phyloP scores from a whole-genome alignment of 2,888 invertebrate genomes.

The Aspidiotus rigidus region DNA sequence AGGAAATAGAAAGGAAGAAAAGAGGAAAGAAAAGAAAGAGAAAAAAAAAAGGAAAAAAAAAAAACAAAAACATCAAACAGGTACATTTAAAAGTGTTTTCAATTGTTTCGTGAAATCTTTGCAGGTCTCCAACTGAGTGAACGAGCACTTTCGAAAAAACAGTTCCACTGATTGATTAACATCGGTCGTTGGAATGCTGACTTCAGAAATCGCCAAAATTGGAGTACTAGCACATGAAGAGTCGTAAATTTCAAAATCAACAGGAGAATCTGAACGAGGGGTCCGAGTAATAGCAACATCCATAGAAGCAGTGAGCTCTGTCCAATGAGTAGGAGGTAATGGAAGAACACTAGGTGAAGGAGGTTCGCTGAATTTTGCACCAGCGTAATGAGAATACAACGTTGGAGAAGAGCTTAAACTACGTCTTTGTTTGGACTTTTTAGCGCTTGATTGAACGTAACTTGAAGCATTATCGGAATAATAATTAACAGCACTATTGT shows the following conservation, averaged over 20 bases:
- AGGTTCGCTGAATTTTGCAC: conserved; percentile 29
- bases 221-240: conserved; percentile 17
- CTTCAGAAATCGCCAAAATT: conserved; percentile 1
- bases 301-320: background rate
- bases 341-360: conserved; percentile 26
- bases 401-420: conserved; percentile 28
- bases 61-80: conserved; percentile 16
- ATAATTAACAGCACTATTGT: conserved; percentile 17
- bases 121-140: conserved; percentile 25
- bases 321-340: conserved; percentile 23
- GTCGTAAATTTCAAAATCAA: conserved; percentile 11
- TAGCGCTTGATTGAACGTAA: background rate
- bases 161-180: conserved; percentile 28
- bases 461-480: conserved; percentile 25
- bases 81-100: conserved; percentile 32
- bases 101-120: conserved; percentile 21
- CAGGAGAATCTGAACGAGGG: conserved; percentile 21
- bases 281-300: conserved; percentile 5
- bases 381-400: conserved; percentile 26
- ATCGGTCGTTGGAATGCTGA: background rate
- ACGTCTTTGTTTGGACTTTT: conserved; percentile 23
- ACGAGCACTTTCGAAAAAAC: conserved; percentile 23
- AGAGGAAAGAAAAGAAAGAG: background rate
- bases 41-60: conserved; percentile 20
- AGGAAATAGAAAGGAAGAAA: conserved; percentile 2